Conservation (phyloP, 2,113 vertebrate species). For the Peromyscus maniculatus region DNA sequence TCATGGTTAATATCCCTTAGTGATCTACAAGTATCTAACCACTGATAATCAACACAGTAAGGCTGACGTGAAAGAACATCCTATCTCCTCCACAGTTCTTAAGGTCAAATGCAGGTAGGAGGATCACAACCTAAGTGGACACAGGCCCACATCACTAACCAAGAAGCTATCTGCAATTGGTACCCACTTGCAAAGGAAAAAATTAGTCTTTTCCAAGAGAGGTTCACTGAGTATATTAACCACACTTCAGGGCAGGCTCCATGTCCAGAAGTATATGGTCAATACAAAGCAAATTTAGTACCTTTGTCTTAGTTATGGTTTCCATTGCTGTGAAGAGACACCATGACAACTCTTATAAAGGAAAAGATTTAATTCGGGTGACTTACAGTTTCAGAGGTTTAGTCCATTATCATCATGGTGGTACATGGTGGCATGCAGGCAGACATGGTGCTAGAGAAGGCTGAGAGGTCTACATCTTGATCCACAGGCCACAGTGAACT, state of each 20-base stretch:
- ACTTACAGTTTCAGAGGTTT: background rate
- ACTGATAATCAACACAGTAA: background rate
- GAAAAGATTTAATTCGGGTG: background rate
- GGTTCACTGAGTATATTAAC: background rate
- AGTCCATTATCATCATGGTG: background rate
- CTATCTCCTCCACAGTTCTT: no score
- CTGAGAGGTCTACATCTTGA: background rate
- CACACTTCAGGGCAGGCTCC: background rate
- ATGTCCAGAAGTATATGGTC: background rate
- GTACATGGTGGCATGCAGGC: background rate
- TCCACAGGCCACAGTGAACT: background rate
- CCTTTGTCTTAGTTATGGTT: background rate
- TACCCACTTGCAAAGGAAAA: background rate
- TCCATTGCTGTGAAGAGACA: background rate
- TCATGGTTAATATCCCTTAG: background rate
- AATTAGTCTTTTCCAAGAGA: background rate
- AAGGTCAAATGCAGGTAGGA: rapidly evolving
- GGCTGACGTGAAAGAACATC: rapidly evolving
- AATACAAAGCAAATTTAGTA: background rate
- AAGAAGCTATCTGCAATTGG: background rate
- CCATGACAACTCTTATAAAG: background rate
- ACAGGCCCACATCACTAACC: background rate
- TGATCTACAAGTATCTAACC: background rate
- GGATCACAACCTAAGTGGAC: no score
- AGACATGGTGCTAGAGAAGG: background rate